Evolutionary conservation across 2,888 invertebrate species (phyloP).

Genomic region (Biston stratarius): DNA sequence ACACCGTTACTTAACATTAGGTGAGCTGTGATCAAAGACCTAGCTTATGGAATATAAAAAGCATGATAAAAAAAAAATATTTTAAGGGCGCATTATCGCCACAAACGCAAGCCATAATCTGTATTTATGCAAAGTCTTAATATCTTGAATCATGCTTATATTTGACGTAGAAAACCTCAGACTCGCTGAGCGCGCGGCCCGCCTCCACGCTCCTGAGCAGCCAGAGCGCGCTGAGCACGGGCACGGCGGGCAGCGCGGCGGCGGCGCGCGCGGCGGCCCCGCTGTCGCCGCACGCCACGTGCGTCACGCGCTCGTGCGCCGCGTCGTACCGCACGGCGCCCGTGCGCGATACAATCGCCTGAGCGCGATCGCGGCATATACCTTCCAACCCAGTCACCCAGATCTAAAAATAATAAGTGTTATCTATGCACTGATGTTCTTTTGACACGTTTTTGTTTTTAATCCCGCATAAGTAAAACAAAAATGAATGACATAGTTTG

Average conservation of each 20-base stretch:
- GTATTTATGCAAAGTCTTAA: too few species aligned
- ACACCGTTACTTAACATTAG: too few species aligned
- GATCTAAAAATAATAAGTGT: slow-evolving; percentile 60
- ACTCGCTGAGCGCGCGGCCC: slow-evolving; percentile 61
- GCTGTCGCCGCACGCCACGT: slow-evolving; percentile 89
- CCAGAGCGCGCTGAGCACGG: slow-evolving; percentile 91
- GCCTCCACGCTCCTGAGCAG: slow-evolving; percentile 89
- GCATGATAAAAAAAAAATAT: too few species aligned
- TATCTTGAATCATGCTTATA: too few species aligned
- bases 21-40: too few species aligned
- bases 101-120: too few species aligned
- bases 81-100: too few species aligned
- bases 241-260: slow-evolving; percentile 75
- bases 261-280: slow-evolving; percentile 46
- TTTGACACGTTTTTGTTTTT: too few species aligned
- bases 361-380: slow-evolving; percentile 69
- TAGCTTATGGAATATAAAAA: too few species aligned
- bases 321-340: slow-evolving; percentile 94
- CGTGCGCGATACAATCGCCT: slow-evolving; percentile 82
- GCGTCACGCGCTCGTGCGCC: slow-evolving; percentile 91
- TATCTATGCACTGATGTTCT: too few species aligned
- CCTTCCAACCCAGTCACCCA: slow-evolving; percentile 75
- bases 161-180: slow-evolving; percentile 54
- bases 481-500: too few species aligned
- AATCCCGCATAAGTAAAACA: too few species aligned